Evolutionary conservation across 2,797 vertebrate genomes (phyloP).

Genomic region (Morus bassanus): DNA sequence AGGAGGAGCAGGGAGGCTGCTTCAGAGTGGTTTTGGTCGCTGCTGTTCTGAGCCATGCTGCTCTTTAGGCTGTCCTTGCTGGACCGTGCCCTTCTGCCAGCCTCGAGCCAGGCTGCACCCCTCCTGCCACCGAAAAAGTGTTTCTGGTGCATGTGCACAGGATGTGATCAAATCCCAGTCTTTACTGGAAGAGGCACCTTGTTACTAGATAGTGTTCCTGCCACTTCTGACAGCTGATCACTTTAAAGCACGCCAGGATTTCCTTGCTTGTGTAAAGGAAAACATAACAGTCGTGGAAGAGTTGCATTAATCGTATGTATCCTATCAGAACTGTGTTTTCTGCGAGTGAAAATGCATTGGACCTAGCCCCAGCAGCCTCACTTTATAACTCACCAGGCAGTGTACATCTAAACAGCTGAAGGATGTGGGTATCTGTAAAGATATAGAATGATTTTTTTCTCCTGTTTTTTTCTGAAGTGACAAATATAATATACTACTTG

Average conservation of each 20-base stretch:
- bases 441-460: rapidly evolving
- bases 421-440: not conserved
- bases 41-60: not conserved
- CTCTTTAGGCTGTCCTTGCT: not conserved
- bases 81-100: not conserved
- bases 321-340: not conserved
- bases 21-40: rapidly evolving
- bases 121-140: rapidly evolving
- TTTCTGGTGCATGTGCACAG: too few species aligned
- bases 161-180: not conserved
- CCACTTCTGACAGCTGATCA: not conserved
- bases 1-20: not conserved
- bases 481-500: not conserved
- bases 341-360: not conserved
- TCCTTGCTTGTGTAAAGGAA: not conserved
- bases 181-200: not conserved
- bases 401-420: not conserved
- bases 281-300: not conserved
- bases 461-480: not conserved
- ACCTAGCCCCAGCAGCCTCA: not conserved
- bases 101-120: not conserved
- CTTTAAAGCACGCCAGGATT: not conserved
- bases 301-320: not conserved
- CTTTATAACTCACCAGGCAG: not conserved
- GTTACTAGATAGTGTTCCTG: not conserved